A percentile compares a stretch with the other conserved stretches of the same genome.
phyloP scores from a whole-genome alignment of 1,140 invertebrate species.

The Rhopalosiphum maidis region DNA sequence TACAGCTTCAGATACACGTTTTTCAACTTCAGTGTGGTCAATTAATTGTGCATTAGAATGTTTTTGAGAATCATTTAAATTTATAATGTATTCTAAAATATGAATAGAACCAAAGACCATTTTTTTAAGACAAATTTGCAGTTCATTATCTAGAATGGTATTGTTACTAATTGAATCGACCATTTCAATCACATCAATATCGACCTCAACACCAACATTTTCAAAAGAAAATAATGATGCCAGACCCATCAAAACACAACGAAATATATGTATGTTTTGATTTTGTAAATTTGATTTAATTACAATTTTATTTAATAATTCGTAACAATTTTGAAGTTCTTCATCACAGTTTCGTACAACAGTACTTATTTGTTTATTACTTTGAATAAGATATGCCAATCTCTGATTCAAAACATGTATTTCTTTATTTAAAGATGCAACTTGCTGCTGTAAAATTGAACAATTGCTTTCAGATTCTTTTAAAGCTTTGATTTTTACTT shows the following conservation, averaged over 20 bases:
- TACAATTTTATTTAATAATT: constrained; percentile 11
- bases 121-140: constrained; percentile 23
- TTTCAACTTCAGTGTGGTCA: constrained; percentile 7
- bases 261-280: not conserved
- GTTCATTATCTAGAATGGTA: not conserved
- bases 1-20: constrained; percentile 28
- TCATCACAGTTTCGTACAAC: not conserved
- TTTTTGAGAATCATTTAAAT: not conserved
- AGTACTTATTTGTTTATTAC: not conserved
- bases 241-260: constrained; percentile 11
- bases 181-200: not conserved
- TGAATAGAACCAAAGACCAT: not conserved
- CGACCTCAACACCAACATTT: not conserved
- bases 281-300: constrained; percentile 29
- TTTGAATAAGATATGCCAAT: not conserved
- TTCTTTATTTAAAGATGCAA: constrained; percentile 1
- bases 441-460: constrained; percentile 32
- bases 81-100: not conserved
- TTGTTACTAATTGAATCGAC: not conserved
- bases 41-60: not conserved
- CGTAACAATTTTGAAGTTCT: constrained; percentile 28
- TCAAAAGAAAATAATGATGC: constrained; percentile 42
- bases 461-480: constrained; percentile 46
- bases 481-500: constrained; percentile 17
- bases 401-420: constrained; percentile 7